These are phyloP conservation scores for Thamnaconus septentrionalis DNA, from an alignment of 2,113 vertebrate species.

Conservation along the genomic window DNA sequence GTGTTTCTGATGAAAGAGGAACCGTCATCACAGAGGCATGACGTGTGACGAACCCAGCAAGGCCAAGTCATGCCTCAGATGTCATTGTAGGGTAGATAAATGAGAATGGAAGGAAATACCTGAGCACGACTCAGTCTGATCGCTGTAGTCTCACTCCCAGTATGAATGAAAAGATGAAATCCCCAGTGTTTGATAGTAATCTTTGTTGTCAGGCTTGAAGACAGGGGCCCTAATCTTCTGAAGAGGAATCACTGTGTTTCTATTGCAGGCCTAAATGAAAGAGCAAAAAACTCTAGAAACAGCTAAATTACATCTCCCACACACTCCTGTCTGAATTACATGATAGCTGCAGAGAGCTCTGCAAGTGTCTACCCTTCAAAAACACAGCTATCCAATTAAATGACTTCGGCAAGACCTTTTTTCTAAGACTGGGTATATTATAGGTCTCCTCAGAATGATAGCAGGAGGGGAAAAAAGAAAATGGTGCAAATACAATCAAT, in stretches of 20 bases:
- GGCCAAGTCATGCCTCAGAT: too few species aligned
- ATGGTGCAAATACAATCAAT: background rate
- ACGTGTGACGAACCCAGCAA: too few species aligned
- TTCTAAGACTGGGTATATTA: slow-evolving; percentile 1
- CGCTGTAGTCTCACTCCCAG: background rate
- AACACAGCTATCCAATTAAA: slow-evolving; percentile 10
- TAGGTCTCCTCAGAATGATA: background rate
- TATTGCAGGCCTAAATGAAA: slow-evolving; percentile 23
- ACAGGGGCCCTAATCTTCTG: slow-evolving; percentile 27
- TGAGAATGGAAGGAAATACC: slow-evolving; percentile 4
- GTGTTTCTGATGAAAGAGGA: background rate
- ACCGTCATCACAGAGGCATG: too few species aligned
- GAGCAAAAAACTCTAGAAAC: background rate
- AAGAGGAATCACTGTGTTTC: slow-evolving; percentile 22
- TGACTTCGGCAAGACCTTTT: background rate
- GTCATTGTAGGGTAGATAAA: too few species aligned
- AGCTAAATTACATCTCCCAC: background rate
- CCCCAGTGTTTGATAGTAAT: slow-evolving; percentile 15
- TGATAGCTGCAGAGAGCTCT: slow-evolving; percentile 6
- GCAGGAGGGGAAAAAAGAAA: background rate
- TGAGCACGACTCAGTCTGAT: background rate
- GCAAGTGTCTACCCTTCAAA: slow-evolving; percentile 10
- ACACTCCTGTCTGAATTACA: slow-evolving; percentile 11
- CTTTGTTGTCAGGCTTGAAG: slow-evolving; percentile 32
- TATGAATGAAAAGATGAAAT: slow-evolving; percentile 37